Evolutionary conservation across 92 coral and sea anemone species (phyloP).

Genomic region (Diadumene lineata): DNA sequence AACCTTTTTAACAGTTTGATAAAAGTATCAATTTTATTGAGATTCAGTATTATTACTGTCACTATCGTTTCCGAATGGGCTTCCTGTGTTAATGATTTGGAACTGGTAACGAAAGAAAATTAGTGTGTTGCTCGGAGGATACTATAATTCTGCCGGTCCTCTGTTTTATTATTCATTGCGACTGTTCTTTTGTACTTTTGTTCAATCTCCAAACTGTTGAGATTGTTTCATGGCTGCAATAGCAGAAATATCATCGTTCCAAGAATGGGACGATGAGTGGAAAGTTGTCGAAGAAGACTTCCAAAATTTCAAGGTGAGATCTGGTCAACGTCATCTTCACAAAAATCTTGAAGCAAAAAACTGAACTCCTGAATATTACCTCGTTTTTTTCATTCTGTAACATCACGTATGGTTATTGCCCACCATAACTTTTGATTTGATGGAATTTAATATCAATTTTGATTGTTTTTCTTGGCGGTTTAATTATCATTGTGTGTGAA

Average conservation of each 20-base stretch:
- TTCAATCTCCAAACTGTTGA: neutral
- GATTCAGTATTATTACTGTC: too few relatives aligned
- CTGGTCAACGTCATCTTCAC: neutral
- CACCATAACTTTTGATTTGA: neutral
- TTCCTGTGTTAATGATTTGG: neutral
- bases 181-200: constrained; percentile 17
- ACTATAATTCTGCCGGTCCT: neutral
- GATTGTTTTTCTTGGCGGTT: neutral
- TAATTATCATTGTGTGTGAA: neutral
- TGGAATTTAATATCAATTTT: neutral
- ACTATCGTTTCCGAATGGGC: too few relatives aligned
- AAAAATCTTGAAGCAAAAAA: too few relatives aligned
- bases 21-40: too few relatives aligned
- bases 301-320: constrained; percentile 82
- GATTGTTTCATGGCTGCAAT: constrained; percentile 80
- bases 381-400: neutral
- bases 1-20: too few relatives aligned
- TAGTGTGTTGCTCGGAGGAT: neutral
- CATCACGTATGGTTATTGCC: neutral
- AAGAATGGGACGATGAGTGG: constrained; percentile 98
- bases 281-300: constrained; percentile 70
- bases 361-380: neutral
- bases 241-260: constrained; percentile 69
- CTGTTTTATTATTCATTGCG: neutral
- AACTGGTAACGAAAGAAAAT: neutral